phyloP scores from a whole-genome alignment of 1,140 invertebrate species.

The Heliconius hewitsoni region DNA sequence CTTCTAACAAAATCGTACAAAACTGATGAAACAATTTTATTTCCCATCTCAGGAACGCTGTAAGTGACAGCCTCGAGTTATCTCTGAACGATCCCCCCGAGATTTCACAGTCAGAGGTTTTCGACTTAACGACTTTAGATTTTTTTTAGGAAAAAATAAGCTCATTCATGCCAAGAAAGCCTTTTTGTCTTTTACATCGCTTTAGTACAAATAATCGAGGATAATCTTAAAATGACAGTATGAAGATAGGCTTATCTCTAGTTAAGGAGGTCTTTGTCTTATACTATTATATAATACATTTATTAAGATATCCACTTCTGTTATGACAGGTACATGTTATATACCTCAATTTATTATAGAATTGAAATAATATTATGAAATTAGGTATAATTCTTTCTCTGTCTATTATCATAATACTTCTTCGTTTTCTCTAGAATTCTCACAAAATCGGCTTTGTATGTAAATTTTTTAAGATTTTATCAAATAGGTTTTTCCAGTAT shows the following conservation, averaged over 20 bases:
- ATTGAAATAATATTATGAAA: no score
- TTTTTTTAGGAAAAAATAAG: constrained; percentile 2
- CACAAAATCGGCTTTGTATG: no score
- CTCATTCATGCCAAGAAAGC: neutral
- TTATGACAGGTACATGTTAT: neutral
- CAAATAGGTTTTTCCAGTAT: no score
- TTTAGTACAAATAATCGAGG: neutral
- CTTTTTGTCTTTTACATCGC: constrained; percentile 5
- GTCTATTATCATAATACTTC: no score
- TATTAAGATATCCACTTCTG: neutral
- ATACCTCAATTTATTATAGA: neutral
- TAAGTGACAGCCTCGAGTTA: constrained; percentile 11
- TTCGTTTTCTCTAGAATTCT: no score
- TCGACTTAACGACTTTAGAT: constrained; percentile 12
- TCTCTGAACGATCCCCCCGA: constrained; percentile 1
- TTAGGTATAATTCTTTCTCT: no score
- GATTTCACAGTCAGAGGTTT: constrained; percentile 13
- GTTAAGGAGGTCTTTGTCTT: neutral
- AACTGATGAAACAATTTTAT: constrained; percentile 13
- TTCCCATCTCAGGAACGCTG: constrained; percentile 2
- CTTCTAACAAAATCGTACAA: neutral
- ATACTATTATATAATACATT: neutral
- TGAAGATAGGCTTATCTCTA: neutral
- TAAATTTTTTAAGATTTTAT: no score
- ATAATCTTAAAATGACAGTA: constrained; percentile 8